Conservation (phyloP, 1,140 invertebrate genomes). For the Drosophila triauraria region DNA sequence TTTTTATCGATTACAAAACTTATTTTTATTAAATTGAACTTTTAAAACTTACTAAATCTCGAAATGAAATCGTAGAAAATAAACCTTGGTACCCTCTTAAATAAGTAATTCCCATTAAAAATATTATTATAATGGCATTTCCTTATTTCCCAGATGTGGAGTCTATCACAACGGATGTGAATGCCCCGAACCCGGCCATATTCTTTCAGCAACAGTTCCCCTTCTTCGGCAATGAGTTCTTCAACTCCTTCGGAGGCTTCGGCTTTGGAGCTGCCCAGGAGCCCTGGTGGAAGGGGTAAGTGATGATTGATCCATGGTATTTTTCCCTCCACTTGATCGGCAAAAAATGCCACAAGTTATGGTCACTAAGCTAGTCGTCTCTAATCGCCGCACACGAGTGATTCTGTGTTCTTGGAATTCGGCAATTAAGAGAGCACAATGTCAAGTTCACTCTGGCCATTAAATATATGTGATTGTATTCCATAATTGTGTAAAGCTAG, state of each 20-base stretch:
- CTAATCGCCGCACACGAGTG: constrained; percentile 68
- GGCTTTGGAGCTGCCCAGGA: constrained; percentile 68
- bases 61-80: neutral
- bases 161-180: constrained; percentile 71
- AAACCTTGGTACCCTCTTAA: neutral
- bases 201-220: constrained; percentile 83
- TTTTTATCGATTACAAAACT: no score
- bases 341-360: constrained; percentile 29
- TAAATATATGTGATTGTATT: constrained; percentile 52
- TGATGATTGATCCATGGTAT: constrained; percentile 1
- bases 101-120: neutral
- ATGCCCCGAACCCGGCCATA: constrained; percentile 68
- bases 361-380: constrained; percentile 51
- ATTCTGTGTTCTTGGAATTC: constrained; percentile 66
- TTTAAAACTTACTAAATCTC: neutral
- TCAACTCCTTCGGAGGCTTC: constrained; percentile 78
- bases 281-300: constrained; percentile 86
- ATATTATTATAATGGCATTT: neutral
- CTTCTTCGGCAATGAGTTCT: constrained; percentile 82
- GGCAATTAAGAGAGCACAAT: constrained; percentile 67
- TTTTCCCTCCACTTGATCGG: neutral
- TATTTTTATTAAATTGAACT: no score
- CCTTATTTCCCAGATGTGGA: constrained; percentile 64
- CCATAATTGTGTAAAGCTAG: constrained; percentile 33
- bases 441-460: constrained; percentile 72